Evolutionary conservation across 1,140 invertebrate genomes (phyloP), one percentile per base, ranked within the genome.

Genomic region (Ladona fulva): DNA sequence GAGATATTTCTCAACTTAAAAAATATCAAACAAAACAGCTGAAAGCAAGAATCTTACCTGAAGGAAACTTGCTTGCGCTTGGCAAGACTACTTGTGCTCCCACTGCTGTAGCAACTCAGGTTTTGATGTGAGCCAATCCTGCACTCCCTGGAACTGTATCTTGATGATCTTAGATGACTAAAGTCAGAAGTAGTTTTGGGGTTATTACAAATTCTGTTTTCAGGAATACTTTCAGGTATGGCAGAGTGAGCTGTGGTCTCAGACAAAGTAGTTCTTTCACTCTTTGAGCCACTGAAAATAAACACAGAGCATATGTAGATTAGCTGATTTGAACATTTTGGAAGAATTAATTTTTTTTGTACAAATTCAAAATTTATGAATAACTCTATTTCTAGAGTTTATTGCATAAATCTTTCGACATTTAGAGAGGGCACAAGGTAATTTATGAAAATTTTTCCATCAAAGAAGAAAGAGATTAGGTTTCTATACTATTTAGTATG

Each of bases 21-120:
- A 37, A 37, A 8, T 37, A 1, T 37, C 8, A 37, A n/a, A n/a
- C n/a, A n/a, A n/a, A n/a, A n/a, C 44, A 10, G 10, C 19, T 52
- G 44, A 66, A 19, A 66, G 5, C 52, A 3, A 6, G 12, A 5
- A 5, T 37, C 52, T 12, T 66, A 66, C 52, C 52, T 66, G 52
- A 66, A 66, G 52, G 52, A 66, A 66, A 66, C 52, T 66, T 66
- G 52, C n/a, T 66, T 66, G n/a, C 52, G 52, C 52, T 22, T 66
- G 14, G 52, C n/a, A 22, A 66, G 52, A 22, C 52, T 66, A 16
- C 52, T 22, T 66, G 52, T 66, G 52, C 52, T 66, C 16, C 12
- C 52, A 66, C 52, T 12, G 12, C n/a, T 66, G n/a, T 66, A 66
- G 52, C n/a, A 19, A 12, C 52, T 66, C 14, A 66, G n/a, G 52